Conservation (phyloP, 2,113 vertebrate species). For the rat (Rattus norvegicus) region DNA sequence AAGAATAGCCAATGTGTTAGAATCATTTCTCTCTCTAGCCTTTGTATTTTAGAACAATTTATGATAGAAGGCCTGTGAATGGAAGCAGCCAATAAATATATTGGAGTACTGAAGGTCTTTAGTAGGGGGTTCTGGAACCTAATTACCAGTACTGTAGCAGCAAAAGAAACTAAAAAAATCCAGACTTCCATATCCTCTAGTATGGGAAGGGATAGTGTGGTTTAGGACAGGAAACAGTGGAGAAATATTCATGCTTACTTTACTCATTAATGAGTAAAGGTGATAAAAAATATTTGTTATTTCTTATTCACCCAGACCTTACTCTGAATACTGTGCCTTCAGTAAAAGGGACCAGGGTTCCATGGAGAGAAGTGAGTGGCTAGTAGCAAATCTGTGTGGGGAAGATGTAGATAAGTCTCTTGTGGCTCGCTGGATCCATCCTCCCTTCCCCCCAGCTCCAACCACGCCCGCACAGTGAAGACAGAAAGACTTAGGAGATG, state of each 20-base stretch:
- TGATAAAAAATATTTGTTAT: neutral
- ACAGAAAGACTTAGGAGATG: neutral
- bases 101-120: neutral
- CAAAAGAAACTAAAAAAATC: neutral
- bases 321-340: neutral
- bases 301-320: neutral
- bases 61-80: neutral
- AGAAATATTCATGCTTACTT: neutral
- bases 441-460: neutral
- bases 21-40: neutral
- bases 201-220: neutral
- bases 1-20: neutral
- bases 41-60: neutral
- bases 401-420: neutral
- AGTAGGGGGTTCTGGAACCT: slow-evolving; percentile 15
- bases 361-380: neutral
- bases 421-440: neutral
- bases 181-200: slow-evolving; percentile 1
- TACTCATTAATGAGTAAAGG: slow-evolving; percentile 7
- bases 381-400: neutral
- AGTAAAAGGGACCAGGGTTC: neutral
- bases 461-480: neutral
- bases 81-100: neutral
- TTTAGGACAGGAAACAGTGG: neutral
- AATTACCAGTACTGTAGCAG: neutral